These are phyloP conservation scores for Drosophila quinaria DNA, from an alignment of 2,888 invertebrate species.

Conservation along the genomic window DNA sequence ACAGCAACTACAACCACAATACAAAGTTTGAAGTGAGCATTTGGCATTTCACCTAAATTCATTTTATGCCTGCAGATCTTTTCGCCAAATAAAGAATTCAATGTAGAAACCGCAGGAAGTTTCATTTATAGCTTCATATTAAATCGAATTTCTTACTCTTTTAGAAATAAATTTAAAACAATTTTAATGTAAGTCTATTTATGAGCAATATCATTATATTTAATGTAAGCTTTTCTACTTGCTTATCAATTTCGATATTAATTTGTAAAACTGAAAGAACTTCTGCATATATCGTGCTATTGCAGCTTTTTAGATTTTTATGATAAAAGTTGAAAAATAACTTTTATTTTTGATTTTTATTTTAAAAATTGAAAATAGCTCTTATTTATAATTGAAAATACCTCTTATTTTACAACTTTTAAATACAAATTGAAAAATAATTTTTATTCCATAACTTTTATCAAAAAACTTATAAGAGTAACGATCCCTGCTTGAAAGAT, in stretches of 20 bases:
- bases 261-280: neutral
- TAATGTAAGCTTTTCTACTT: too few species aligned
- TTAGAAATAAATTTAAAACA: neutral
- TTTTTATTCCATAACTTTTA: too few species aligned
- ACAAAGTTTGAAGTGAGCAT: slow-evolving; percentile 50
- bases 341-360: too few species aligned
- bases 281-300: neutral
- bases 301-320: too few species aligned
- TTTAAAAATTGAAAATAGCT: too few species aligned
- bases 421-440: too few species aligned
- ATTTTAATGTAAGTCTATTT: neutral
- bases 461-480: too few species aligned
- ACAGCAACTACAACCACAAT: slow-evolving; percentile 23
- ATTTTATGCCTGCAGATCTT: slow-evolving; percentile 8
- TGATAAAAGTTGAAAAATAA: too few species aligned
- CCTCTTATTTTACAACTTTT: too few species aligned
- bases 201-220: neutral
- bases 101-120: neutral
- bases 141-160: neutral
- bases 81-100: neutral
- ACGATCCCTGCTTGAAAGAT: too few species aligned
- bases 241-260: too few species aligned
- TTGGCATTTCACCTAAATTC: slow-evolving; percentile 51
- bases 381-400: too few species aligned
- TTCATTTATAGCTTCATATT: neutral